phyloP scores from a whole-genome alignment of 2,888 invertebrate species.

The Amphipoea oculea region DNA sequence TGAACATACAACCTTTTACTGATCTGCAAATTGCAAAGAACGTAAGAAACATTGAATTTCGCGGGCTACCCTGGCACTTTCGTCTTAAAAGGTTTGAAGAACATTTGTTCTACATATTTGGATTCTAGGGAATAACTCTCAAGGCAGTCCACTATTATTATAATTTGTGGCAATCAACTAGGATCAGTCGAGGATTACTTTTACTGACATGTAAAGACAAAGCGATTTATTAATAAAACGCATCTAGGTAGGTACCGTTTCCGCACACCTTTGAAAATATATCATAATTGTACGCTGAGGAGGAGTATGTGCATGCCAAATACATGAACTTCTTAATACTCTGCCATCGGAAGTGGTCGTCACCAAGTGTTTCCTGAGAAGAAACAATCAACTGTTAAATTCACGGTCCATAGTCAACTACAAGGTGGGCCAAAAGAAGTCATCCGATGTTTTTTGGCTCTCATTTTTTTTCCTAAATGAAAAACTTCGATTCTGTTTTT shows the following conservation, averaged over 20 bases:
- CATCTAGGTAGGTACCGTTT: conserved; percentile 60
- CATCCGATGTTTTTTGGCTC: too few species aligned
- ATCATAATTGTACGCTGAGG: conserved; percentile 74
- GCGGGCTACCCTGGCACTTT: neutral
- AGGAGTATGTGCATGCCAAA: conserved; percentile 72
- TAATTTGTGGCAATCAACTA: neutral
- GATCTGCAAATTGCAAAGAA: neutral
- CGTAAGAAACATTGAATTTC: too few species aligned
- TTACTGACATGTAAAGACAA: conserved; percentile 4
- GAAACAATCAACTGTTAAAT: conserved; percentile 29
- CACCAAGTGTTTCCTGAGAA: conserved; percentile 59
- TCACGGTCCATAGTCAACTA: too few species aligned
- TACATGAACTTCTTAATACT: conserved; percentile 77
- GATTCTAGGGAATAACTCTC: neutral
- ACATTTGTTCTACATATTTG: neutral
- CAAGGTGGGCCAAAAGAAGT: too few species aligned
- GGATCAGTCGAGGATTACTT: neutral
- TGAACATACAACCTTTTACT: neutral
- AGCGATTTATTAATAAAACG: conserved; percentile 35
- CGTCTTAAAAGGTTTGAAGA: neutral
- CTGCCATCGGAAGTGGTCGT: conserved; percentile 74
- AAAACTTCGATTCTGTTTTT: too few species aligned
- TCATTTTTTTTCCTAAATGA: too few species aligned
- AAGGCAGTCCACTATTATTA: too few species aligned
- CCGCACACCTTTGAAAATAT: conserved; percentile 77